Conservation (phyloP, 2,888 invertebrate genomes). For the Drosophila pseudotalamancana region DNA sequence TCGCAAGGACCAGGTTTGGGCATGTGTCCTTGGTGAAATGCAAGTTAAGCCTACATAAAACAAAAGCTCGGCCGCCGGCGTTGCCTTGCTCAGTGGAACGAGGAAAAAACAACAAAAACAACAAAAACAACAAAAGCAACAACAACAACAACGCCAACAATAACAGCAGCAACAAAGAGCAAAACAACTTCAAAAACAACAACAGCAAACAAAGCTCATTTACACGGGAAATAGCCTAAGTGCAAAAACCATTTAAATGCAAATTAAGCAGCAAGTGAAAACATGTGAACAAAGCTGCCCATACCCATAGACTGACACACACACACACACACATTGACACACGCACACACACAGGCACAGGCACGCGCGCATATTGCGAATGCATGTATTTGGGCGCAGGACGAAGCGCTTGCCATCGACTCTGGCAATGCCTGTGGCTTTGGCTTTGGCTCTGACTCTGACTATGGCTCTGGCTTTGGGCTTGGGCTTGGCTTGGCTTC, state of each 20-base stretch:
- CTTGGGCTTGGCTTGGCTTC: conserved; percentile 16
- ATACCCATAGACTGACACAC: conserved; percentile 6
- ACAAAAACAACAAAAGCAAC: conserved; percentile 2
- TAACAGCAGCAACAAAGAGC: conserved; percentile 3
- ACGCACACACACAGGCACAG: background rate
- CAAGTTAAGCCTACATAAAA: conserved; percentile 57
- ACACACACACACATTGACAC: conserved; percentile 3
- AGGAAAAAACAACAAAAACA: conserved; percentile 20
- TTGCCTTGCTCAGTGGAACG: conserved; percentile 39
- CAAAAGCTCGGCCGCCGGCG: conserved; percentile 45
- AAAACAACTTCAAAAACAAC: conserved; percentile 30
- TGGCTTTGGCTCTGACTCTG: conserved; percentile 21
- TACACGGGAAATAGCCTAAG: conserved; percentile 82
- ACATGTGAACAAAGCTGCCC: conserved; percentile 78
- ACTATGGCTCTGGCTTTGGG: conserved; percentile 17
- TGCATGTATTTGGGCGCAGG: conserved; percentile 45
- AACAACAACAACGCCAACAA: conserved; percentile 15
- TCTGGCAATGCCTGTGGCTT: conserved; percentile 16
- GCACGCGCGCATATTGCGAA: conserved; percentile 2
- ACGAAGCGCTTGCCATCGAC: conserved; percentile 30
- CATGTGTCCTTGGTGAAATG: conserved; percentile 53
- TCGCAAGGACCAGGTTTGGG: background rate
- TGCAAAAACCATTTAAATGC: conserved; percentile 83
- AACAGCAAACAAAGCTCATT: conserved; percentile 74
- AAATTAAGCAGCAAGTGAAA: conserved; percentile 82